Conservation (phyloP, 1,140 invertebrate species). For the Anastrepha ludens region DNA sequence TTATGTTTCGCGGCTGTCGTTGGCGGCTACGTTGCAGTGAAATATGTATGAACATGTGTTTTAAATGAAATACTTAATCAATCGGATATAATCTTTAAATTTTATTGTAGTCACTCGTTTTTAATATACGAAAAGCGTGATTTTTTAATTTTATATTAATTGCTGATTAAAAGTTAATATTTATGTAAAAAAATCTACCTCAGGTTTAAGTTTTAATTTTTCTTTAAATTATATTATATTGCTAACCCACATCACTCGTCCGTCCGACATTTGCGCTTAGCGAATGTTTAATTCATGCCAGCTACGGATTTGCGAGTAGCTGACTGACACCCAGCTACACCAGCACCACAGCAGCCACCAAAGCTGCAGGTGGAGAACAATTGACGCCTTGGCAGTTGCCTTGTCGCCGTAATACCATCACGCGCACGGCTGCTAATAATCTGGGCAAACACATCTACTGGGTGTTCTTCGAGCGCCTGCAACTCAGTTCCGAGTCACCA, state of each 20-base stretch:
- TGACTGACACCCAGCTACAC: not conserved
- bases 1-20: not conserved
- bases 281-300: not conserved
- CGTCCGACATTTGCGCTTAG: not conserved
- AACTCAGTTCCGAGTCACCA: constrained; percentile 11
- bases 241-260: not conserved
- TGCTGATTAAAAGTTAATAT: not conserved
- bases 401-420: constrained; percentile 36
- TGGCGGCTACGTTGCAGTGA: not conserved
- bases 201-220: not conserved
- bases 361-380: not conserved
- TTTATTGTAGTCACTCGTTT: not conserved
- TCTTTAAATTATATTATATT: not conserved
- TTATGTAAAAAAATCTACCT: not conserved
- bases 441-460: constrained; percentile 50
- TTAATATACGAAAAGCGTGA: no score
- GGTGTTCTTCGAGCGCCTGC: constrained; percentile 34
- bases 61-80: constrained; percentile 7
- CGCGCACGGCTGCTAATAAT: constrained; percentile 50
- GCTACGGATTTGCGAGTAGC: constrained; percentile 3
- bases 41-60: not conserved
- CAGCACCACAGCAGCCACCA: not conserved
- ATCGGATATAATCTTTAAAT: not conserved
- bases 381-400: not conserved
- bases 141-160: not conserved